These are phyloP conservation scores for Microtus pennsylvanicus DNA, from an alignment of 2,113 vertebrate species.

Conservation along the genomic window DNA sequence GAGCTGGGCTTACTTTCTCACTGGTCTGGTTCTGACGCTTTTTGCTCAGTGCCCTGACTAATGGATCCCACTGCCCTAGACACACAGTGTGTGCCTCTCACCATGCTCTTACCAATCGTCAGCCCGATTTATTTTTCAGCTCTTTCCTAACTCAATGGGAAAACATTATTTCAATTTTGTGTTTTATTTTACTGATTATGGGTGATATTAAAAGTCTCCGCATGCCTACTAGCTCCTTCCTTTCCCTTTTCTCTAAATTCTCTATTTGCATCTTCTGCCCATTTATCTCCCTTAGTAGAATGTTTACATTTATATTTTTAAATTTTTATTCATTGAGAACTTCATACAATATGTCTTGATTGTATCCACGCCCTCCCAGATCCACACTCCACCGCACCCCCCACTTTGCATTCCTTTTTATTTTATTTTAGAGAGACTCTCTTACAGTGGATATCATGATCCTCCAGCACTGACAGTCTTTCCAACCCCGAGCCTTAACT, in stretches of 20 bases:
- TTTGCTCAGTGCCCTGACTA: background rate
- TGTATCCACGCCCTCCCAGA: background rate
- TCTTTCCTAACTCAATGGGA: background rate
- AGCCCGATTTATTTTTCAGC: background rate
- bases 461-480: background rate
- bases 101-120: background rate
- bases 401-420: background rate
- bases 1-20: background rate
- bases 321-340: background rate
- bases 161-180: background rate
- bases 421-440: background rate
- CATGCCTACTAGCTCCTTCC: background rate
- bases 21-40: background rate
- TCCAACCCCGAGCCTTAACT: background rate
- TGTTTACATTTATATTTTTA: background rate
- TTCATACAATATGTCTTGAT: background rate
- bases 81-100: background rate
- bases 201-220: background rate
- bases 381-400: background rate
- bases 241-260: conserved; percentile 4
- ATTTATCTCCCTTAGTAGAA: background rate
- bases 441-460: background rate
- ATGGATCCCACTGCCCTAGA: background rate
- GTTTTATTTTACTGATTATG: conserved; percentile 32
- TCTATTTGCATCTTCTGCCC: background rate